Evolutionary conservation across 2,113 vertebrate species (phyloP), one percentile per base, ranked within the genome.

Genomic region (Rhinopithecus roxellana): DNA sequence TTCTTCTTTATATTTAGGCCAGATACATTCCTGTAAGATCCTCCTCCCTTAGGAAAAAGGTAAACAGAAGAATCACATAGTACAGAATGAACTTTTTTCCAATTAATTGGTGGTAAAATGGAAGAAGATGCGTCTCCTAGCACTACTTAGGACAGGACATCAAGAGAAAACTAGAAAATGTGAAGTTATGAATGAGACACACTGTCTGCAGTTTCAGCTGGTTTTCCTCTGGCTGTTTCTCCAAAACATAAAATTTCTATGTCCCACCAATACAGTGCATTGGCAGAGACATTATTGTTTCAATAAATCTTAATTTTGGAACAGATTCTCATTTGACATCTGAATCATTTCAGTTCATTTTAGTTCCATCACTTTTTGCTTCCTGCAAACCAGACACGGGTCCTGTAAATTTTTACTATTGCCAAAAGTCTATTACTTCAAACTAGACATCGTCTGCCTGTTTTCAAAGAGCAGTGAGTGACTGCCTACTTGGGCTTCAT

Each of bases 271-370:
- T 84, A 97, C 97, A 97, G 96, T 92, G 74, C 96, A 97, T 96
- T 98, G 97, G 97, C 98, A 95, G 50, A 98, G 83, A 91, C 96
- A 97, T 98, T 97, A 97, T 10, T 18, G 96, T 95, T 93, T 82
- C 97, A 98, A 96, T 98, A 98, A 98, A 98, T 98, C 95, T 98
- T 98, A 98, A 98, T 97, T 98, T 98, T 98, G 98, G 97, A 98
- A 97, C 90, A 95, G 93, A 90, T 96, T 97, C 95, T 98, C 97
- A 93, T 97, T 98, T 98, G 97, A 98, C 96, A 98, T 98, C 97
- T 98, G 97, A 98, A 97, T 98, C 57, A 97, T 98, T 98, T 98
- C 96, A 97, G 82, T 94, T 98, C 69, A 59, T 74, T 85, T 96
- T 95, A 40, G 94, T 97, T 97, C 85, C 70, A 55, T 97, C 87